These are phyloP conservation scores for Hipparchia semele DNA, from an alignment of 2,888 invertebrate genomes.

Conservation along the genomic window DNA sequence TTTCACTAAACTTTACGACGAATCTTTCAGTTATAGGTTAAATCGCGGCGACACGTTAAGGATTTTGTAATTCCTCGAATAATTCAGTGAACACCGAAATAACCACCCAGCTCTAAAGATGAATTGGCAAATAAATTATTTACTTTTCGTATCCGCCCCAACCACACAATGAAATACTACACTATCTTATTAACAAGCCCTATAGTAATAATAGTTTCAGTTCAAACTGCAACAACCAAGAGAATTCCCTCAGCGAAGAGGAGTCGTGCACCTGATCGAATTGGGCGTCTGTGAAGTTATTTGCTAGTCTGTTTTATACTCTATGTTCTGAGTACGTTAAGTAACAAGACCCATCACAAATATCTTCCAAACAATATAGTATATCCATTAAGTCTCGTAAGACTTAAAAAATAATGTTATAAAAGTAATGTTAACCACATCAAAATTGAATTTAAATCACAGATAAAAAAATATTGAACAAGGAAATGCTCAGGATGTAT, in stretches of 20 bases:
- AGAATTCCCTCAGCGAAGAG: neutral
- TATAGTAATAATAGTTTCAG: constrained; percentile 1
- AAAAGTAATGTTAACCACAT: neutral
- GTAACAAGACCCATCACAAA: neutral
- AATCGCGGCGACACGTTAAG: neutral
- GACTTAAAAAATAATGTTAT: neutral
- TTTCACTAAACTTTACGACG: neutral
- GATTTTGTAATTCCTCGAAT: neutral
- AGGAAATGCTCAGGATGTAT: neutral
- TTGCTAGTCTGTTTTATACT: neutral
- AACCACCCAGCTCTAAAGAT: constrained; percentile 3
- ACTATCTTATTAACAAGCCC: constrained; percentile 16
- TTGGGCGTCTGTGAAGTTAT: constrained; percentile 3
- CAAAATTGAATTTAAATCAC: neutral
- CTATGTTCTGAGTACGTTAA: neutral
- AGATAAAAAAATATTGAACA: neutral
- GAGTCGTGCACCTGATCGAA: neutral
- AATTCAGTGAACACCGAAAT: neutral
- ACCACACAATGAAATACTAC: neutral
- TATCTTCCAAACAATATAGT: neutral
- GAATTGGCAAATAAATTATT: neutral
- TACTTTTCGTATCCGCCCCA: neutral
- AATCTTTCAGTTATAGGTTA: neutral
- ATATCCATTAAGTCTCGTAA: neutral
- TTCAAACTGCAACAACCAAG: constrained; percentile 11